Conservation (phyloP, 2,113 vertebrate species). For the Elanus axillaris region DNA sequence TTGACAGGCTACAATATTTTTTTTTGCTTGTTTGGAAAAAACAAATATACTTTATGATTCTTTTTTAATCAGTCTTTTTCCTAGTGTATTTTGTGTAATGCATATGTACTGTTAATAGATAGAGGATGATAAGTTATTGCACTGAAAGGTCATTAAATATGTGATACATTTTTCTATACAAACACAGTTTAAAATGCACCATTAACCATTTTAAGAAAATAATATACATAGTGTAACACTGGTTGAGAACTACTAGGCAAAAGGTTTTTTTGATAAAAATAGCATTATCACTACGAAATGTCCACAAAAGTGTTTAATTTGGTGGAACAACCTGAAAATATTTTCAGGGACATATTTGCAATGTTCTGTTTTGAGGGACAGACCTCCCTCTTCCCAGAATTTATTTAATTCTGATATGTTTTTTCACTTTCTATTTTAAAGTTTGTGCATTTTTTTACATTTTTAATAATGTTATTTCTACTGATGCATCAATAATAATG, state of each 20-base stretch:
- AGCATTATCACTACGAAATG: not conserved
- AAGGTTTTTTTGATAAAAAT: not conserved
- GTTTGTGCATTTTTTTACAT: not conserved
- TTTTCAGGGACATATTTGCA: not conserved
- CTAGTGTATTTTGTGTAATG: not conserved
- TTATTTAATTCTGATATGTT: not conserved
- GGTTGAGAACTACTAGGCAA: not conserved
- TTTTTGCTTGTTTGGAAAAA: not conserved
- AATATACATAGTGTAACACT: too few species aligned
- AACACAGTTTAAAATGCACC: not conserved
- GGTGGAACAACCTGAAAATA: not conserved
- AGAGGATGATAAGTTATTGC: not conserved
- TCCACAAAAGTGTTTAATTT: not conserved
- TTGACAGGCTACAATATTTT: not conserved
- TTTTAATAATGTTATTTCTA: not conserved
- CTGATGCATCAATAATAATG: not conserved
- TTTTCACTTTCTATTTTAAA: not conserved
- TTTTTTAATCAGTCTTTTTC: not conserved
- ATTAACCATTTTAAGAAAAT: not conserved
- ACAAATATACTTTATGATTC: not conserved
- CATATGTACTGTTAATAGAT: not conserved
- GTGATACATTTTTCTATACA: not conserved
- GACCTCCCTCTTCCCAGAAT: fast-evolving
- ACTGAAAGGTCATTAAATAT: not conserved
- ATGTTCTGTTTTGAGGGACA: not conserved